Percentiles rank a stretch among this genome's conserved stretches.
phyloP scores from a whole-genome alignment of 2,888 invertebrate genomes.

The Conchocele bisecta region DNA sequence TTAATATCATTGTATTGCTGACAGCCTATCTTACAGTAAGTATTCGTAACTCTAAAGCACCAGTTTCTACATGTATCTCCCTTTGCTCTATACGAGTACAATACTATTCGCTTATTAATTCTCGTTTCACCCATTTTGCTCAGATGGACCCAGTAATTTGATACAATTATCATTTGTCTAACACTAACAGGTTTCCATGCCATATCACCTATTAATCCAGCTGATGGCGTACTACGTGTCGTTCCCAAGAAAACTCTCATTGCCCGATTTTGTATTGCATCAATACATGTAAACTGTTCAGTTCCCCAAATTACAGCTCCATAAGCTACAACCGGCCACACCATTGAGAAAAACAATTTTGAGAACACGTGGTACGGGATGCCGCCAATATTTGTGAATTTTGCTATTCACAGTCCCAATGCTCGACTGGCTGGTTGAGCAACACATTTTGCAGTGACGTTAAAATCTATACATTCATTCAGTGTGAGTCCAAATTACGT shows the following conservation, averaged over 20 bases:
- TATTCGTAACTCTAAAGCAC: background rate
- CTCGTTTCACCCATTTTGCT: background rate
- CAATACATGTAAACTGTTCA: background rate
- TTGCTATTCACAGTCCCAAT: constrained; percentile 5
- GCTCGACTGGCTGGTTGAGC: constrained; percentile 12
- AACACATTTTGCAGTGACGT: constrained; percentile 11
- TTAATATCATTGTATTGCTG: too few species aligned
- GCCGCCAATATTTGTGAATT: background rate
- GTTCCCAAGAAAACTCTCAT: background rate
- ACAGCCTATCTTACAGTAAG: background rate
- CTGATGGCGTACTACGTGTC: background rate
- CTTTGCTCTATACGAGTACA: background rate
- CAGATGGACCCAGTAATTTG: background rate
- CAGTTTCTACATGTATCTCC: background rate
- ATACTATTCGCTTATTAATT: background rate
- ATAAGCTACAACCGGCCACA: background rate
- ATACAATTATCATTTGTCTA: background rate
- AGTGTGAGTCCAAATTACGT: constrained; percentile 17
- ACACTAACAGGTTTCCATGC: background rate
- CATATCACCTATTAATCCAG: background rate
- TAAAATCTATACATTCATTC: constrained; percentile 24
- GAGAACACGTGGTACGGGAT: background rate
- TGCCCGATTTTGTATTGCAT: background rate
- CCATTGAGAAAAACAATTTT: constrained; percentile 2
- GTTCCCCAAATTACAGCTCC: background rate